A percentile compares a stretch with the other conserved stretches of the same genome.
Conservation (phyloP, 2,797 vertebrate species). For the Erpetoichthys calabaricus region DNA sequence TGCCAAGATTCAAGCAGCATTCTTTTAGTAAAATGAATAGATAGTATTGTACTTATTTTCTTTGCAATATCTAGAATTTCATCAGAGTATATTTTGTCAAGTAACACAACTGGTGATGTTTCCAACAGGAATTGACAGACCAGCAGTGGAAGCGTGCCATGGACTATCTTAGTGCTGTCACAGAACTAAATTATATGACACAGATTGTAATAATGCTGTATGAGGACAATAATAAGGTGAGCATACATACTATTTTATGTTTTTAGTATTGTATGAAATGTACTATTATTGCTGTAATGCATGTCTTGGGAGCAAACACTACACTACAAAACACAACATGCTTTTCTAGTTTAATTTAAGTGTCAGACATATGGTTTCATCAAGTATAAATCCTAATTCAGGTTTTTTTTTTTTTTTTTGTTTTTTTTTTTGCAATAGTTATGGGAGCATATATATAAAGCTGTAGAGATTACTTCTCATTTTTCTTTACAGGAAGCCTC, state of each 20-base stretch:
- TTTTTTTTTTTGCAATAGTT: background rate
- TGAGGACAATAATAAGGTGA: slow-evolving; percentile 93
- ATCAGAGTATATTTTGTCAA: too few relatives aligned
- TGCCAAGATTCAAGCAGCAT: too few relatives aligned
- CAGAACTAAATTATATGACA: slow-evolving; percentile 98
- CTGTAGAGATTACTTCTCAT: too few relatives aligned
- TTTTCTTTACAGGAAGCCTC: slow-evolving; percentile 57
- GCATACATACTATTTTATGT: slow-evolving; percentile 2
- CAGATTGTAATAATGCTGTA: slow-evolving; percentile 98
- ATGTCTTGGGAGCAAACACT: too few relatives aligned
- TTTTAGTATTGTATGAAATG: background rate
- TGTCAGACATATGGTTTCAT: too few relatives aligned
- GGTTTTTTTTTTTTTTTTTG: too few relatives aligned
- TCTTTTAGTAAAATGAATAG: too few relatives aligned
- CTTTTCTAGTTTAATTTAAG: too few relatives aligned
- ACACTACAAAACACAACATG: background rate
- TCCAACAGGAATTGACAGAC: slow-evolving; percentile 77
- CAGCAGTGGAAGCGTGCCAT: slow-evolving; percentile 93
- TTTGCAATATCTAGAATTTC: too few relatives aligned
- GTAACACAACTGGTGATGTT: slow-evolving; percentile 12
- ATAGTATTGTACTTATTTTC: too few relatives aligned
- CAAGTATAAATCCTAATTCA: too few relatives aligned
- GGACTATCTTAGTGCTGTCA: slow-evolving; percentile 90
- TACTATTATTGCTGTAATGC: background rate
- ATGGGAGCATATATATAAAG: background rate